Percentiles rank a stretch among this genome's conserved stretches.
Evolutionary conservation across 2,113 vertebrate species (phyloP).

Genomic region (Istiophorus platypterus): DNA sequence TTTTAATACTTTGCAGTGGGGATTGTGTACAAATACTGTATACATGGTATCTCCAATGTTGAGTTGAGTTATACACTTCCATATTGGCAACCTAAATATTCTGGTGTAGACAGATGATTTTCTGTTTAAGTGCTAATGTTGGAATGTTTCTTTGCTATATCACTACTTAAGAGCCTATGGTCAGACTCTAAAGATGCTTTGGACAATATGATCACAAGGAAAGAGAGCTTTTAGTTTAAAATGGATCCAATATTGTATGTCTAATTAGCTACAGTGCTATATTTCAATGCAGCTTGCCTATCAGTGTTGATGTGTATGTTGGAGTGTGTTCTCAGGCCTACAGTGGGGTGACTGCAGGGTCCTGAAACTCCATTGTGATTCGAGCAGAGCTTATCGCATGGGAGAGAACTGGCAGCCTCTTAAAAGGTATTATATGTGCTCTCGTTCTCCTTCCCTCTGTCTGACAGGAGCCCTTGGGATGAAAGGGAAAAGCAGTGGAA

Average conservation of each 20-base stretch:
- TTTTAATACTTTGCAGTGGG: slow-evolving; percentile 72
- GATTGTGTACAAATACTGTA: slow-evolving; percentile 71
- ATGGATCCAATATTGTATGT: slow-evolving; percentile 53
- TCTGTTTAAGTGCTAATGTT: slow-evolving; percentile 20
- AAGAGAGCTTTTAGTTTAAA: slow-evolving; percentile 19
- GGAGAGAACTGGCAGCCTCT: slow-evolving; percentile 84
- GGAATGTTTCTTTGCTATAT: slow-evolving; percentile 19
- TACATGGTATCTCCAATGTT: slow-evolving; percentile 58
- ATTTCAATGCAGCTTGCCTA: slow-evolving; percentile 67
- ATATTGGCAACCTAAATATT: slow-evolving; percentile 42
- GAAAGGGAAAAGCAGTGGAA: slow-evolving; percentile 83
- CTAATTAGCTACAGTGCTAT: slow-evolving; percentile 68
- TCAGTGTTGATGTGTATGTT: slow-evolving; percentile 70
- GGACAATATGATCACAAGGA: neutral
- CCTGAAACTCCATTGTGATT: slow-evolving; percentile 82
- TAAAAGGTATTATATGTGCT: slow-evolving; percentile 85
- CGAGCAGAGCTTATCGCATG: slow-evolving; percentile 83
- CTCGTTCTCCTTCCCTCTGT: slow-evolving; percentile 81
- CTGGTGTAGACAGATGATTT: slow-evolving; percentile 12
- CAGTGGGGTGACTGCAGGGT: slow-evolving; percentile 79
- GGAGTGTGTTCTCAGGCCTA: slow-evolving; percentile 78
- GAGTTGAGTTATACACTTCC: slow-evolving; percentile 57
- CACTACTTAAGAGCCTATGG: slow-evolving; percentile 15
- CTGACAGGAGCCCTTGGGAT: slow-evolving; percentile 84
- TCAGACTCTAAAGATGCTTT: slow-evolving; percentile 21